phyloP scores from a whole-genome alignment of 2,797 vertebrate species.

The Pitangus sulphuratus region DNA sequence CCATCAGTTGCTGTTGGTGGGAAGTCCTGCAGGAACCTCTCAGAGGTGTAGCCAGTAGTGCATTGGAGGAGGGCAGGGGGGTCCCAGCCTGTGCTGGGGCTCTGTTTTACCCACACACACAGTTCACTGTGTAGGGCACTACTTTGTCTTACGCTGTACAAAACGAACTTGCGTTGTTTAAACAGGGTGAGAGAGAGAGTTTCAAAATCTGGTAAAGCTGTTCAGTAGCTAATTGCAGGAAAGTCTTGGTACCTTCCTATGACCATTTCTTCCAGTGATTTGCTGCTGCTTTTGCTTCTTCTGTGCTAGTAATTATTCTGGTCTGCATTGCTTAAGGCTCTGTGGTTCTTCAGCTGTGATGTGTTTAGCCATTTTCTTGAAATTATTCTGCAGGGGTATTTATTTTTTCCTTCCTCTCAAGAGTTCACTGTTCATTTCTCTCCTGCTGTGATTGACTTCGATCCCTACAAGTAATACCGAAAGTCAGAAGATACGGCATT shows the following conservation, averaged over 20 bases:
- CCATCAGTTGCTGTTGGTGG: not conserved
- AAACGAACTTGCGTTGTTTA: not conserved
- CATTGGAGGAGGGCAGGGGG: not conserved
- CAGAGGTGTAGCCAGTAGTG: not conserved
- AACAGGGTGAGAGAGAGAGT: not conserved
- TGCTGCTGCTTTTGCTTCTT: not conserved
- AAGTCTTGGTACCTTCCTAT: not conserved
- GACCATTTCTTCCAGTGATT: not conserved
- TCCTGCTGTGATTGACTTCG: not conserved
- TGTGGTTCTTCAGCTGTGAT: not conserved
- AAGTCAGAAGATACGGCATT: not conserved
- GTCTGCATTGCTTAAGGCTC: not conserved
- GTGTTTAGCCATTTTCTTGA: constrained; percentile 9
- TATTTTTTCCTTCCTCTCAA: not conserved
- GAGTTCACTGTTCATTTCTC: not conserved
- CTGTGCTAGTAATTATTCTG: not conserved
- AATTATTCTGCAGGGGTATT: not conserved
- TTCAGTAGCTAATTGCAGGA: not conserved
- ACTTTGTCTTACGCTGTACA: not conserved
- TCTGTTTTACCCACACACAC: not conserved
- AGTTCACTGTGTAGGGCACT: accelerated
- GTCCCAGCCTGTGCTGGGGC: not conserved
- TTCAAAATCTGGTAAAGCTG: not conserved
- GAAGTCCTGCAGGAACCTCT: not conserved
- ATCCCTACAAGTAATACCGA: not conserved